These are phyloP conservation scores for Heliconius charithonia DNA, from an alignment of 2,888 invertebrate species.

Conservation along the genomic window DNA sequence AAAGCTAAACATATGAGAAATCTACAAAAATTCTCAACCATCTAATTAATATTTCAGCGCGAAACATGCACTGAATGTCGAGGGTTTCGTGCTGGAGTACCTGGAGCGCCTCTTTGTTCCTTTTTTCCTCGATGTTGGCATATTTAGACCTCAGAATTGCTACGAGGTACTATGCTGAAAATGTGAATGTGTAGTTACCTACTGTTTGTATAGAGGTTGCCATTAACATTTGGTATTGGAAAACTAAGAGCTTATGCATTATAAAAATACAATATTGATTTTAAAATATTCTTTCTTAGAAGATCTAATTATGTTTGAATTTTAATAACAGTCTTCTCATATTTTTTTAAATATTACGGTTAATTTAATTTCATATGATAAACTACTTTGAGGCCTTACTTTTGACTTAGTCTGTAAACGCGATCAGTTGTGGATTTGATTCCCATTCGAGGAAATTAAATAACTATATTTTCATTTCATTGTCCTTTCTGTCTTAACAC, in stretches of 20 bases:
- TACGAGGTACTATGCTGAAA: neutral
- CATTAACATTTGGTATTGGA: neutral
- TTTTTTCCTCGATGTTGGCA: slow-evolving; percentile 25
- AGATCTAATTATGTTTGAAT: no score
- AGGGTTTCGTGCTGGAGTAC: slow-evolving; percentile 25
- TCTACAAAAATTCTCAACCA: neutral
- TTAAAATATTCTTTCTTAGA: neutral
- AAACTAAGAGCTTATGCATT: slow-evolving; percentile 1
- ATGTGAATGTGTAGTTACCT: slow-evolving; percentile 1
- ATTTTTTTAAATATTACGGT: no score
- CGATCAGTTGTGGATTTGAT: no score
- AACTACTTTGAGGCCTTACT: no score
- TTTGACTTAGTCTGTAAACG: no score
- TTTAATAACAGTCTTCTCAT: no score
- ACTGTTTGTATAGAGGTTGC: slow-evolving; percentile 12
- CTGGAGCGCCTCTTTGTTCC: slow-evolving; percentile 15
- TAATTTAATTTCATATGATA: no score
- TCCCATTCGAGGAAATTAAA: no score
- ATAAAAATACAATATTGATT: neutral
- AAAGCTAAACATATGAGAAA: slow-evolving; percentile 1
- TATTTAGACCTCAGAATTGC: slow-evolving; percentile 19
- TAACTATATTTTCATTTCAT: no score
- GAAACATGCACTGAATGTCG: slow-evolving; percentile 14
- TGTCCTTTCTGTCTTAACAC: no score
- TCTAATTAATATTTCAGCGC: slow-evolving; percentile 22